phyloP scores from a whole-genome alignment of 1,140 invertebrate species.

The Yoshiicerus persimilis region DNA sequence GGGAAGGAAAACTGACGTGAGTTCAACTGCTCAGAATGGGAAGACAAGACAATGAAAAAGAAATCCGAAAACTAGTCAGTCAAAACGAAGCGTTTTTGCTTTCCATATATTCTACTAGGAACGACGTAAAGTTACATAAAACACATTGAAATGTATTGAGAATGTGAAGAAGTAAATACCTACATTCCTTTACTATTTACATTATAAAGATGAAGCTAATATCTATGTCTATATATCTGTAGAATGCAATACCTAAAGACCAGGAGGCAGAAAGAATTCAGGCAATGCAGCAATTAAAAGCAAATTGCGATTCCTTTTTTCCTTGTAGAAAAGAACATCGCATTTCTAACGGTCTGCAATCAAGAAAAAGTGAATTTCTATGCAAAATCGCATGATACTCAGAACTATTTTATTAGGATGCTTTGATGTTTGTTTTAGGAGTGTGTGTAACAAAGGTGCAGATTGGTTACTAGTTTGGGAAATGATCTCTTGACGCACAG shows the following conservation, averaged over 20 bases:
- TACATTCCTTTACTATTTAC: background rate
- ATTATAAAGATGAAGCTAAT: background rate
- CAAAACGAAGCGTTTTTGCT: background rate
- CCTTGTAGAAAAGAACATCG: background rate
- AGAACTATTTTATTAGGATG: background rate
- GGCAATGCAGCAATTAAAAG: slow-evolving; percentile 1
- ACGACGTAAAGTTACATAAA: background rate
- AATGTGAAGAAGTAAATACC: background rate
- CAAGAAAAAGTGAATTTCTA: too few species aligned
- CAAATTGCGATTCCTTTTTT: slow-evolving; percentile 4
- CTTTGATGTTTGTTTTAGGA: too few species aligned
- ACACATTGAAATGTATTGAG: background rate
- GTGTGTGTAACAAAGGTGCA: background rate
- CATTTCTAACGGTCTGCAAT: background rate
- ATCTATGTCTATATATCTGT: background rate
- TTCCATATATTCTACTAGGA: background rate
- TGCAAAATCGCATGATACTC: background rate
- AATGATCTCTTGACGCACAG: background rate
- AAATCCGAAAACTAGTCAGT: background rate
- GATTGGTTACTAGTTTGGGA: background rate
- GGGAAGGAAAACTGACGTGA: background rate
- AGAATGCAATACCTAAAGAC: background rate
- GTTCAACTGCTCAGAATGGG: background rate
- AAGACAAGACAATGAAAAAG: background rate
- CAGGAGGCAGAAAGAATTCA: background rate